These are phyloP conservation scores for Trichogramma pretiosum DNA, from an alignment of 1,140 invertebrate species.

Conservation along the genomic window DNA sequence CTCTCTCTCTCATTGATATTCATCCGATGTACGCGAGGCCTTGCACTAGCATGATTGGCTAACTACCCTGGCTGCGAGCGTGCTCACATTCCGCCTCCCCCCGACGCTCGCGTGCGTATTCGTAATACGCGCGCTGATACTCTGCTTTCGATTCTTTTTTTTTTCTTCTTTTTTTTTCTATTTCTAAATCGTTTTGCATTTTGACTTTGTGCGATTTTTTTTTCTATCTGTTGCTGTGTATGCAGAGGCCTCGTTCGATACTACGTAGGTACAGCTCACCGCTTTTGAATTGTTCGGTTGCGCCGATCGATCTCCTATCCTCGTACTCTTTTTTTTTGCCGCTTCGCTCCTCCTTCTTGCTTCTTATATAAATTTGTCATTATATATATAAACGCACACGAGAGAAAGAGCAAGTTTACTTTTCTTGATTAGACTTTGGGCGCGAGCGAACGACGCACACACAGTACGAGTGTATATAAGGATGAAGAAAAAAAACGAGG, in stretches of 20 bases:
- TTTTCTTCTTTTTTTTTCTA: conserved; percentile 24
- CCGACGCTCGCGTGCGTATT: too few species aligned
- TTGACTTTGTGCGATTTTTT: too few species aligned
- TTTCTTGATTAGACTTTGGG: conserved; percentile 45
- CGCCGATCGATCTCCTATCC: conserved; percentile 25
- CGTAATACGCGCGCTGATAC: too few species aligned
- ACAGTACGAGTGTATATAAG: conserved; percentile 1
- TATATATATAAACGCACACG: too few species aligned
- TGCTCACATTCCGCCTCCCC: conserved; percentile 18
- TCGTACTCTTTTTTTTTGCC: too few species aligned
- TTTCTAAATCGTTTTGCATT: conserved; percentile 4
- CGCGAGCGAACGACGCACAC: not conserved
- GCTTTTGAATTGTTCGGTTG: conserved; percentile 17
- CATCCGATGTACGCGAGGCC: conserved; percentile 37
- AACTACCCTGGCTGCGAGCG: conserved; percentile 36
- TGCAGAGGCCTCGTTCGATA: too few species aligned
- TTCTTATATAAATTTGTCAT: conserved; percentile 18
- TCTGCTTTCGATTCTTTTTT: too few species aligned
- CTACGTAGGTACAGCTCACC: too few species aligned
- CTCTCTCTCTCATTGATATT: conserved; percentile 45
- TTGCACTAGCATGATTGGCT: conserved; percentile 38
- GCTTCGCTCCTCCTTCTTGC: conserved; percentile 10
- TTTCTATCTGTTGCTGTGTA: too few species aligned
- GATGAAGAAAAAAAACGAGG: conserved; percentile 1
- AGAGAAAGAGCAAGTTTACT: conserved; percentile 41